These are phyloP conservation scores for Leptodactylus fuscus DNA, from an alignment of 2,113 vertebrate genomes.

Conservation along the genomic window DNA sequence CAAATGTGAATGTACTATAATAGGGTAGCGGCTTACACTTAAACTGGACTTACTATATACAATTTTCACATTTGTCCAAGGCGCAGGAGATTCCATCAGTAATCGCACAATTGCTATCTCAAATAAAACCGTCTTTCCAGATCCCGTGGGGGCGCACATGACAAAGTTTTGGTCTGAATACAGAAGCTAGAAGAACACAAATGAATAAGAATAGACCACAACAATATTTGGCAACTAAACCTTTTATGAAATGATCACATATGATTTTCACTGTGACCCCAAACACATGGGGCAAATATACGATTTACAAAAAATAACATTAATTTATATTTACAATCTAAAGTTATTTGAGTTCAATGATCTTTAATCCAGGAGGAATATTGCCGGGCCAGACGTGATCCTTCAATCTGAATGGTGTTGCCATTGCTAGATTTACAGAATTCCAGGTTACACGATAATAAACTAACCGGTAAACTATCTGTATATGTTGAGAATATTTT, in stretches of 20 bases:
- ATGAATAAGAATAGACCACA: not conserved
- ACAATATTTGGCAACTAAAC: not conserved
- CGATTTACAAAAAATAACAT: not conserved
- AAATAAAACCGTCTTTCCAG: slow-evolving; percentile 95
- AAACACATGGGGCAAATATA: not conserved
- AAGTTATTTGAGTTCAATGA: not conserved
- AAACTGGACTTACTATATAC: slow-evolving; percentile 87
- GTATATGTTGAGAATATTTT: too few relatives aligned
- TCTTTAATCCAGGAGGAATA: too few relatives aligned
- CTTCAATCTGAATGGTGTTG: too few relatives aligned
- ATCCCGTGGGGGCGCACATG: slow-evolving; percentile 93
- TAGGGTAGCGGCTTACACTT: not conserved
- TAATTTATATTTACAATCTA: not conserved
- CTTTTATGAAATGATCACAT: not conserved
- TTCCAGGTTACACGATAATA: too few relatives aligned
- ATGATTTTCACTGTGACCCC: not conserved
- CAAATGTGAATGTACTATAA: not conserved
- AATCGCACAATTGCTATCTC: slow-evolving; percentile 93
- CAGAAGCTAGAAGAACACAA: slow-evolving; percentile 79
- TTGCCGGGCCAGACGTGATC: too few relatives aligned
- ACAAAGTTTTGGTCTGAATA: slow-evolving; percentile 94
- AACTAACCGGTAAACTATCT: too few relatives aligned
- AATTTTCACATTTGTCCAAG: slow-evolving; percentile 92
- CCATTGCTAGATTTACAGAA: too few relatives aligned
- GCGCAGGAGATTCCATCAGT: slow-evolving; percentile 87